A percentile compares a stretch with the other conserved stretches of the same genome.
These are phyloP conservation scores for Yoshiicerus persimilis DNA, from an alignment of 1,140 invertebrate genomes.

Conservation along the genomic window DNA sequence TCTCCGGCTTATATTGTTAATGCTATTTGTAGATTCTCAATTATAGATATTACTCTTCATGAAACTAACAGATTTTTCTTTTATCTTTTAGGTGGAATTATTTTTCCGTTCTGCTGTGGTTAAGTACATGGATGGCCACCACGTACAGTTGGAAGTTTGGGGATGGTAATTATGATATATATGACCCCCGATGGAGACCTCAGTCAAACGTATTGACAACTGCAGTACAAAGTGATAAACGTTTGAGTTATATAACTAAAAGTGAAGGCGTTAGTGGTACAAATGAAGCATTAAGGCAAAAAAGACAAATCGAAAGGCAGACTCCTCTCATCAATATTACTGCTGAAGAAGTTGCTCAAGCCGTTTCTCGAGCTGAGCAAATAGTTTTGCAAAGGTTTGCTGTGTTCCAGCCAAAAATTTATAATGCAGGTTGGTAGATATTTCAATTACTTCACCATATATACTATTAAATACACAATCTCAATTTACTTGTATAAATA, in stretches of 20 bases:
- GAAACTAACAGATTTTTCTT: too few relatives aligned
- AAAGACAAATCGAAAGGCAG: background rate
- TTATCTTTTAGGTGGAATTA: background rate
- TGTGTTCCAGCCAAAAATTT: conserved; percentile 53
- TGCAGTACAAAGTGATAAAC: background rate
- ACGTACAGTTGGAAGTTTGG: background rate
- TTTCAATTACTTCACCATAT: background rate
- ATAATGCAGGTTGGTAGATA: conserved; percentile 51
- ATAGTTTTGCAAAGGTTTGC: conserved; percentile 53
- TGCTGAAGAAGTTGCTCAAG: conserved; percentile 52
- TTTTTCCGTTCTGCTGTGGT: background rate
- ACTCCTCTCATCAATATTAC: conserved; percentile 50
- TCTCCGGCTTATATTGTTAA: too few relatives aligned
- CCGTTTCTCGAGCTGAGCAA: conserved; percentile 51
- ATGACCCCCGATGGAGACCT: background rate
- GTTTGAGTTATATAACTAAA: too few relatives aligned
- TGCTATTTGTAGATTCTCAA: too few relatives aligned
- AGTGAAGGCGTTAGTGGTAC: background rate
- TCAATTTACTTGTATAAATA: too few relatives aligned
- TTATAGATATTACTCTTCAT: too few relatives aligned
- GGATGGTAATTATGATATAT: background rate
- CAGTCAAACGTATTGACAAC: background rate
- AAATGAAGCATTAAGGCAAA: background rate
- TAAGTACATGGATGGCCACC: background rate
- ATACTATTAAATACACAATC: too few relatives aligned